Evolutionary conservation across 2,797 vertebrate genomes (phyloP).

Genomic region (Peromyscus eremicus): DNA sequence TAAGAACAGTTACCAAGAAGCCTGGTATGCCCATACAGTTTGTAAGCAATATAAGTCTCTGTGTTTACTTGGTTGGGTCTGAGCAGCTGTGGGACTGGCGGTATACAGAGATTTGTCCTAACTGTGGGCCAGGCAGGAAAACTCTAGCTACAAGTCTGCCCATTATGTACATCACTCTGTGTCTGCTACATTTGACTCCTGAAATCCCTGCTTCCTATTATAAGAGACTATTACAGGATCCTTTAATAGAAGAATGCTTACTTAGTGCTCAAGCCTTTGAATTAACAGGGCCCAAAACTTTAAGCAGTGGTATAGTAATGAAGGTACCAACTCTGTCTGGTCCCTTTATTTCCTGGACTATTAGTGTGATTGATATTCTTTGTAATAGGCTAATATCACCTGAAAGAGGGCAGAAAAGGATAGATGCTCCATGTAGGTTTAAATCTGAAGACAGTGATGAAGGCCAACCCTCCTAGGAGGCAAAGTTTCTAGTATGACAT

Average conservation of each 20-base stretch:
- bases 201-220: background rate
- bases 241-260: conserved; percentile 13
- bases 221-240: background rate
- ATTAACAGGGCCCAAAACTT: background rate
- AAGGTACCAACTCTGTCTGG: background rate
- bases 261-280: background rate
- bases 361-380: background rate
- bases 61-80: too few species aligned
- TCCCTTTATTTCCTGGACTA: background rate
- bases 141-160: too few species aligned
- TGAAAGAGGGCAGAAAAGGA: background rate
- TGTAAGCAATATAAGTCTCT: too few species aligned
- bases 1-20: too few species aligned
- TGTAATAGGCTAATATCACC: background rate
- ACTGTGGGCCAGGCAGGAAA: too few species aligned
- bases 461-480: background rate
- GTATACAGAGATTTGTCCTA: too few species aligned
- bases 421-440: background rate
- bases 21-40: too few species aligned
- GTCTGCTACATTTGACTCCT: background rate
- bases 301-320: background rate
- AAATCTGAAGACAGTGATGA: background rate
- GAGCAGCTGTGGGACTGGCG: too few species aligned
- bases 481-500: background rate
- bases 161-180: background rate